Percentiles rank a stretch among this genome's conserved stretches.
Conservation (phyloP, 2,888 invertebrate genomes). For the Monoplex corrugatus region DNA sequence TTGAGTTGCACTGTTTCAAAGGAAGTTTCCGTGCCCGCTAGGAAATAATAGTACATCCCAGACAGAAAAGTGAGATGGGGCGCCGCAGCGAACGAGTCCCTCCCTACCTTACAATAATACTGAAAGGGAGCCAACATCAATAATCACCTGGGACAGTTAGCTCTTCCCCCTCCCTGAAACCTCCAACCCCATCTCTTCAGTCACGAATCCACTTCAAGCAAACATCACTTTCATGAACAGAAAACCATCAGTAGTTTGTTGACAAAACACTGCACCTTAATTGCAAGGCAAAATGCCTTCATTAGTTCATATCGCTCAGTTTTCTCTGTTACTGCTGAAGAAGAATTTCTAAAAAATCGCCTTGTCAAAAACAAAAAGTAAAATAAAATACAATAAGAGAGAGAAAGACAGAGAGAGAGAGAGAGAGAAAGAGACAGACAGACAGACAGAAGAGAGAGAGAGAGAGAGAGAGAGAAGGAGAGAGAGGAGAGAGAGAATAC, state of each 20-base stretch:
- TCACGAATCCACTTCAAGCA: not conserved
- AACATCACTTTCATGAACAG: not conserved
- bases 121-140: constrained; percentile 4
- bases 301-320: not conserved
- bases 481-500: not conserved
- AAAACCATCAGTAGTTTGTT: not conserved
- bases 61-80: no score
- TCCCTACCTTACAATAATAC: constrained; percentile 1
- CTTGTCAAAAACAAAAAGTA: no score
- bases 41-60: no score
- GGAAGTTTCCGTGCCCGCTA: no score
- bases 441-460: not conserved
- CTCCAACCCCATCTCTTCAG: not conserved
- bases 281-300: not conserved
- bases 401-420: not conserved
- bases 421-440: not conserved
- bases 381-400: no score
- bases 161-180: no score
- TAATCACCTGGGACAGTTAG: not conserved
- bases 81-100: not conserved
- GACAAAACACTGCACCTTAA: constrained; percentile 22
- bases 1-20: no score
- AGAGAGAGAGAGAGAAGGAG: not conserved
- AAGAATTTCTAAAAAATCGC: no score
- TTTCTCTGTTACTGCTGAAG: no score